Evolutionary conservation across 1,140 invertebrate genomes (phyloP), one percentile per base, ranked within the genome.

Genomic region (Gryllus bimaculatus): DNA sequence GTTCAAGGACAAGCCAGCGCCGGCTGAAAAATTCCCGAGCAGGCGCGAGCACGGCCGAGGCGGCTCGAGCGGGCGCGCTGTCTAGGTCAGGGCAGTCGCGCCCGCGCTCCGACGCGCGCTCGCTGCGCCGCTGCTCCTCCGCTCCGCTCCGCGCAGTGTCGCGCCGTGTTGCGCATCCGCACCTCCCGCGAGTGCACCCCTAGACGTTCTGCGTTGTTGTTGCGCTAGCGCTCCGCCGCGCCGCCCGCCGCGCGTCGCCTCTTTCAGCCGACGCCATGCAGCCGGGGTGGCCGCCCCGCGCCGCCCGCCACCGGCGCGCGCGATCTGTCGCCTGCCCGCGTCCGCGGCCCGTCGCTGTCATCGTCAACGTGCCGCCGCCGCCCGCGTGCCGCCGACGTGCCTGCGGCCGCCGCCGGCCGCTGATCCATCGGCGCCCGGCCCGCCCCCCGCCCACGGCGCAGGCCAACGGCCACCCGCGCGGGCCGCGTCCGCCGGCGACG

Each of bases 361-460:
- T 74, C 83, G 48, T 82, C 84, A 49, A 79, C 80, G 48, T 78
- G 66, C 78, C 78, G 39, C 88, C 5, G 26, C 26, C 26, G 5
- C 5, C 1, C 26, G 26, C 26, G 1, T 5, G 26, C 26, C 26
- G 26, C 26, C 54, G 54, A 0, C 54, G 54, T 7, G 10, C 54
- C 10, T 7, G 54, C 54, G 2, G 2, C 54, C 54, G 54, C 54
- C 54, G 54, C 54, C 54, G 49, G 8, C 49, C n/a, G n/a, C n/a
- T n/a, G n/a, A n/a, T n/a, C n/a, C n/a, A n/a, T n/a, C n/a, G n/a
- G n/a, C n/a, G 8, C 49, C 49, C 8, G 49, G 49, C 49, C 49
- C 49, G 49, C 49, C 49, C 49, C 49, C 49, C 49, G 15, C 49
- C 49, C 49, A 54, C 8, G 49, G 15, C 49, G 49, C 49, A 54